phyloP scores from a whole-genome alignment of 2,113 vertebrate species.

The Tragelaphus buxtoni region DNA sequence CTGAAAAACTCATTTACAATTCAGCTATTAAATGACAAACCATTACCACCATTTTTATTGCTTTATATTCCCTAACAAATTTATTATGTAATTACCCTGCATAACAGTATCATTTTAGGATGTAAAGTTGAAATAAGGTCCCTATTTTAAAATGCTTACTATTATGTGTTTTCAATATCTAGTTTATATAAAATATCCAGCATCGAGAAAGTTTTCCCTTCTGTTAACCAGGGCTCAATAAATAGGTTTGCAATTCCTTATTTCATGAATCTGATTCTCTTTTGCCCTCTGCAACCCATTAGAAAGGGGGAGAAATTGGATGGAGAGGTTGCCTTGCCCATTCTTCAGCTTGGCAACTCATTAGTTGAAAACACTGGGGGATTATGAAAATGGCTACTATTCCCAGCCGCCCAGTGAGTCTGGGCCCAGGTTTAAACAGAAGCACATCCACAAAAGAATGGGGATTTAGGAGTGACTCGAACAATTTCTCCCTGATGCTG shows the following conservation, averaged over 20 bases:
- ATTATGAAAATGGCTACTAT: not conserved
- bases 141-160: conserved; percentile 54
- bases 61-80: conserved; percentile 79
- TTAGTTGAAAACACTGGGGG: not conserved
- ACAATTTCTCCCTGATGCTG: not conserved
- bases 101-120: conserved; percentile 64
- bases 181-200: not conserved
- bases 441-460: not conserved
- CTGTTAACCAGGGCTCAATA: not conserved
- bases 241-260: not conserved
- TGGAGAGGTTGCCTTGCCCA: too few relatives aligned
- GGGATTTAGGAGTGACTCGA: not conserved
- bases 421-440: conserved; percentile 9
- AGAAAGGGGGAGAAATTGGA: not conserved
- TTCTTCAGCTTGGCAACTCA: not conserved
- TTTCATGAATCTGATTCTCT: not conserved
- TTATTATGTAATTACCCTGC: conserved; percentile 79
- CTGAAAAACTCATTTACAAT: conserved; percentile 80
- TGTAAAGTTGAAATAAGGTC: conserved; percentile 72
- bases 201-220: not conserved
- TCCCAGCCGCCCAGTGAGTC: not conserved
- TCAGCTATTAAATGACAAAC: conserved; percentile 80
- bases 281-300: not conserved
- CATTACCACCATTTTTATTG: conserved; percentile 78
- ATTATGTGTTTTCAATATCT: conserved; percentile 48